These are phyloP conservation scores for Odocoileus hemionus DNA, from an alignment of 2,113 vertebrate species.

Conservation along the genomic window DNA sequence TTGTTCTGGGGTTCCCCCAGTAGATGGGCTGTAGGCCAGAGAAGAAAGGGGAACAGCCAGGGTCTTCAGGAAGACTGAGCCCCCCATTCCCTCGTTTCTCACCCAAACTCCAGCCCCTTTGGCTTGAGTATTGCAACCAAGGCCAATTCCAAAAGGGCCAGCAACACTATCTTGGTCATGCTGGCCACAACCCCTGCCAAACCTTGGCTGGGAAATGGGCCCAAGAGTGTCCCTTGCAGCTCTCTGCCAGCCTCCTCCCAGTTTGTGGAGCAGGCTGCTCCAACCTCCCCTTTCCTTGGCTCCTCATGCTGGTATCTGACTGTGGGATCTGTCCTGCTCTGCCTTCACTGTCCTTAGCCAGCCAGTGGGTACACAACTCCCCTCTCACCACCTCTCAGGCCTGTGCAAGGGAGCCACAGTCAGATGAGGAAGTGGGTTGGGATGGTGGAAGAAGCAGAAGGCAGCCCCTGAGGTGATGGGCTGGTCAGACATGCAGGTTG, in stretches of 20 bases:
- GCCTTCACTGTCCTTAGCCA: neutral
- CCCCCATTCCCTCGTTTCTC: neutral
- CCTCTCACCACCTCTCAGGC: neutral
- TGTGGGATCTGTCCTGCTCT: neutral
- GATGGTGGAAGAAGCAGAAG: neutral
- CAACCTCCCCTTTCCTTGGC: neutral
- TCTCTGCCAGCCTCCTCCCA: neutral
- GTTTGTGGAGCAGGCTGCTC: no score
- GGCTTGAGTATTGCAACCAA: neutral
- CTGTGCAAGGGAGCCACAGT: neutral
- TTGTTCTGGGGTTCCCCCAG: neutral
- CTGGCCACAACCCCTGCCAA: neutral
- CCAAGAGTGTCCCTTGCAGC: neutral
- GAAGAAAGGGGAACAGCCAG: neutral
- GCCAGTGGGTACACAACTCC: neutral
- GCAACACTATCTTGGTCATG: neutral
- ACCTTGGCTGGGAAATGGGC: neutral
- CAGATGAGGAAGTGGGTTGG: neutral
- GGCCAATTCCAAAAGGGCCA: neutral
- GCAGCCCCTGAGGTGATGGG: neutral
- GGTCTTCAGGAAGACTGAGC: neutral
- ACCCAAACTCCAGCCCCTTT: neutral
- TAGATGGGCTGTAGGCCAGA: neutral
- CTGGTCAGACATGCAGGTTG: neutral
- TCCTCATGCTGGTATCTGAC: neutral